Percentiles rank a stretch among this genome's conserved stretches.
Evolutionary conservation across 1,140 invertebrate species (phyloP).

Genomic region (Platyura marginata): DNA sequence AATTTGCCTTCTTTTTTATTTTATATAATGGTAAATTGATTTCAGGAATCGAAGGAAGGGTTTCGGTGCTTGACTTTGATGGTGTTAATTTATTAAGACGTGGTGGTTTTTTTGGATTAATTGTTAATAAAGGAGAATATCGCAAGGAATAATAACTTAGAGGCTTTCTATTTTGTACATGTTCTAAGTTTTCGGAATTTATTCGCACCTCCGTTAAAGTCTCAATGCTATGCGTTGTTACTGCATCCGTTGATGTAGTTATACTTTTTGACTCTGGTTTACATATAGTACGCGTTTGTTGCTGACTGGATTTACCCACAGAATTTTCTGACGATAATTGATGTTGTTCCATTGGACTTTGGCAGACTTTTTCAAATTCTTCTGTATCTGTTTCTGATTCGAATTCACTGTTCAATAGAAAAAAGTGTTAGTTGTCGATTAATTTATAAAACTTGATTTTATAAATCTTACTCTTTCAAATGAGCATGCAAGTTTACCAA

Average conservation of each 20-base stretch:
- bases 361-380: constrained; percentile 61
- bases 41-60: constrained; percentile 1
- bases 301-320: constrained; percentile 8
- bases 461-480: constrained; percentile 4
- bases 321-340: constrained; percentile 4
- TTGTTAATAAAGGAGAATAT: background rate
- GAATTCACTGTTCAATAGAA: constrained; percentile 32
- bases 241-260: constrained; percentile 6
- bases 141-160: background rate
- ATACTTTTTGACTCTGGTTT: constrained; percentile 5
- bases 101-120: background rate
- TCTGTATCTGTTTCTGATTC: constrained; percentile 68
- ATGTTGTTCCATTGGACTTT: constrained; percentile 33
- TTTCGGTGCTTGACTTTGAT: background rate
- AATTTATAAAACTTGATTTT: background rate
- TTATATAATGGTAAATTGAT: background rate
- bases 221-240: constrained; percentile 10
- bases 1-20: constrained; percentile 8
- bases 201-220: constrained; percentile 17
- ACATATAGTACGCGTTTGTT: constrained; percentile 10
- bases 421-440: background rate
- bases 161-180: background rate
- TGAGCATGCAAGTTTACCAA: no score
- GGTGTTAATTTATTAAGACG: background rate
- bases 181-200: background rate